Base-by-base conservation (phyloP, 2,888 invertebrate species). In the Yponomeuta malinellus region DNA sequence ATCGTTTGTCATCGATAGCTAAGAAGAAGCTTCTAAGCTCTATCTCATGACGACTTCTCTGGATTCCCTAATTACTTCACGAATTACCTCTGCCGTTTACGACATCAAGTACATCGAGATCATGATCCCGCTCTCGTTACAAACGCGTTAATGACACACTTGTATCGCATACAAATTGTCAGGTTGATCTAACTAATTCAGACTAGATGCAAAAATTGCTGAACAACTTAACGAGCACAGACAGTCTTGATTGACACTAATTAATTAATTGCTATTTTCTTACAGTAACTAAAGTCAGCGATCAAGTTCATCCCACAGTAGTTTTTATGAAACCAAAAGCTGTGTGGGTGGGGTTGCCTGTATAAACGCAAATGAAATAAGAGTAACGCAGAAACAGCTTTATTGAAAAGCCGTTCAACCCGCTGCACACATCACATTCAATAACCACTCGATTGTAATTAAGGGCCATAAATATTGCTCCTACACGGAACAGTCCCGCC, bases 381-480 rank as follows among this genome's bases (percentile, higher is more conserved):
- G 43, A 43, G 43, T 43, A 43, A 43, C 43, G 43, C 8, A 59
- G 52, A 59, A 59, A 59, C 52, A 59, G 52, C 8, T 59, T 59
- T 15, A 59, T 59, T 59, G 52, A 59, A 59, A 59, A 59, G 52
- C 52, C 52, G 52, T 12, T 59, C 52, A 59, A 59, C 52, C 52
- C 52, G 52, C 52, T 73, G 15, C 52, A 68, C 31, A 23, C 52
- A 68, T 76, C 76, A 76, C 81, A 82, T 81, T 81, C 77, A 82
- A 81, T 81, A 80, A 74, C 73, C 77, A 72, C 74, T 76, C 75
- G 77, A 81, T 82, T 79, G 83, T 84, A 84, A 86, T 86, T 83
- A 85, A 81, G 76, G 76, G 74, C 77, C 79, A 86, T 87, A 84
- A 86, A 86, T 85, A 79, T 79, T 81, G 78, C 78, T 78, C 77